A percentile compares a stretch with the other conserved stretches of the same genome.
phyloP scores from a whole-genome alignment of 2,888 invertebrate genomes.

The Ichneumoninae sp. region DNA sequence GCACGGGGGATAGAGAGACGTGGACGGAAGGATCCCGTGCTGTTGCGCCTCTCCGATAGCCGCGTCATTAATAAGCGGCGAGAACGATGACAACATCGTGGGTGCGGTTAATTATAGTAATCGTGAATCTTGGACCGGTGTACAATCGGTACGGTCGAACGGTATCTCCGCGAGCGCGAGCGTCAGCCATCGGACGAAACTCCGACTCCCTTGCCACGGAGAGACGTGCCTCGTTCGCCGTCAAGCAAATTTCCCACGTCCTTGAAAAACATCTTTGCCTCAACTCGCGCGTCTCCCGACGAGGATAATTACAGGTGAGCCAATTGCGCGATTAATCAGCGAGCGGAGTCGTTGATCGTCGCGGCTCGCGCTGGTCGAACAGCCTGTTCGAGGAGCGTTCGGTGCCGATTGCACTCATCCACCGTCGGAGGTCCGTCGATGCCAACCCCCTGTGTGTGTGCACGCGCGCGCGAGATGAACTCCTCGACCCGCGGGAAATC shows the following conservation, averaged over 20 bases:
- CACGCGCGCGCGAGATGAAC: not conserved
- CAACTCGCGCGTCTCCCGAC: constrained; percentile 66
- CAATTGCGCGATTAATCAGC: constrained; percentile 52
- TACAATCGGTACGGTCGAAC: constrained; percentile 49
- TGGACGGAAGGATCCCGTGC: not conserved
- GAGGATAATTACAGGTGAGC: constrained; percentile 47
- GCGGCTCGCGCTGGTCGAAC: not conserved
- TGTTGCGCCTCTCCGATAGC: constrained; percentile 70
- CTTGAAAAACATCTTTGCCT: constrained; percentile 69
- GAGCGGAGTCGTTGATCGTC: not conserved
- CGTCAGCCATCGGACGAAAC: not conserved
- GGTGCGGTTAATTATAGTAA: constrained; percentile 77
- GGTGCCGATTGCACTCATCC: constrained; percentile 6
- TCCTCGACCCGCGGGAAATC: constrained; percentile 16
- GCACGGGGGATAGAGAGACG: constrained; percentile 10
- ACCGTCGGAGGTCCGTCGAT: not conserved
- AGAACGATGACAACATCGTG: constrained; percentile 75
- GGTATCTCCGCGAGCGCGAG: not conserved
- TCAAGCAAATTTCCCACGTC: constrained; percentile 62
- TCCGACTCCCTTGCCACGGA: not conserved
- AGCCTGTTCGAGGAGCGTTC: not conserved
- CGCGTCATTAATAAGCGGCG: constrained; percentile 76
- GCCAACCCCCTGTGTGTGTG: not conserved
- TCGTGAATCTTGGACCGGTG: constrained; percentile 58
- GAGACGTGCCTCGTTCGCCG: constrained; percentile 32